Evolutionary conservation across 2,113 vertebrate genomes (phyloP), one percentile per base, ranked within the genome.

Genomic region (Speoplatyrhinus poulsoni): DNA sequence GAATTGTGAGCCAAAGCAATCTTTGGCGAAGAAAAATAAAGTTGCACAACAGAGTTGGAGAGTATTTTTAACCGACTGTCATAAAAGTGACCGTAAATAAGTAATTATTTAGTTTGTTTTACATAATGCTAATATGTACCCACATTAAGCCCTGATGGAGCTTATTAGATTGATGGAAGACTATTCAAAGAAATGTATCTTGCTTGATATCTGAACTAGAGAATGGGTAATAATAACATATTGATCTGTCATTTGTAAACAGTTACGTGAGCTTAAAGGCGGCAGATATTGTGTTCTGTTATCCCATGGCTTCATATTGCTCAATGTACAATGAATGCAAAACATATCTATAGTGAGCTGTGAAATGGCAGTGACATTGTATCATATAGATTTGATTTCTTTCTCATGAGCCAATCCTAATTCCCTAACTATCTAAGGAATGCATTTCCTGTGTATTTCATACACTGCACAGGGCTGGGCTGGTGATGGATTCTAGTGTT

Each of bases 401-500:
- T 47, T 72, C 19, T 11, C 46, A 26, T 48, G 19, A 9, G 46
- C 19, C 9, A 4, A 63, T 49, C 17, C 46, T 48, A 36, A 67
- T 68, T 60, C 69, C 19, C 41, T 64, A 62, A 10, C 65, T 73
- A 65, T 50, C 70, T 49, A 16, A 60, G 19, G 61, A 46, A 55
- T 71, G 12, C 53, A 46, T 64, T 72, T n/a, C 72, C 59, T 65
- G 53, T 10, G 11, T 32, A 19, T 57, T 67, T 67, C 58, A 67
- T 19, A 70, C 26, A 16, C 52, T 62, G 58, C 63, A 73, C 62
- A 46, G 36, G 57, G 48, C 13, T 53, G 46, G 70, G 60, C 53
- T 56, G 54, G 63, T 67, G 63, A 76, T 79, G 76, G 76, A 73
- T 13, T 57, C 4, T 19, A 58, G 32, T 73, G 32, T 49, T 46